Base-by-base conservation (phyloP, 2,113 vertebrate genomes). In the Petromus typicus region DNA sequence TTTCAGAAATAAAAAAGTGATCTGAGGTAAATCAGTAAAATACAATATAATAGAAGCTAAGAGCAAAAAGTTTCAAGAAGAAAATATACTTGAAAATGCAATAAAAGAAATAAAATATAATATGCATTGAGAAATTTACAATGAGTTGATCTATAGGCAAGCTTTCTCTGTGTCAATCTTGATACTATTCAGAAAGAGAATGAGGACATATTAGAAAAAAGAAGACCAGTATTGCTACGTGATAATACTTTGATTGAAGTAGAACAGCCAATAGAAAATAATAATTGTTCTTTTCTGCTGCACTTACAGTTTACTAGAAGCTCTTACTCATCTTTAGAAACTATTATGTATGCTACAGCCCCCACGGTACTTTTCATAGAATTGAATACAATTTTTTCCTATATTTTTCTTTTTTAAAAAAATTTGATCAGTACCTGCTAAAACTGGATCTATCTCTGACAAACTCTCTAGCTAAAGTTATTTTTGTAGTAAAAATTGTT, bases 11-110 rank as follows among this genome's bases (percentile, higher is more conserved):
- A 59, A 83, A 91, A 37, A 89, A 20, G 4, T 56, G 20, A 48
- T 79, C 61, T 89, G 5, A 85, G 76, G 18, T 80, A 87, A 95
- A 88, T 90, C 34, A 76, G 18, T 80, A 92, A 92, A 78, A 61
- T 13, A 45, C 40, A 37, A 32, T 79, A 27, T 61, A 32, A 73
- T 37, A 79, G 43, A 51, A 80, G 9, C 1, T 14, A 45, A 89
- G 5, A 25, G 3, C 2, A 57, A 12, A 87, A 56, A 95, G 43
- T 34, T 69, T 51, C 54, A 59, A 90, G 76, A 71, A 86, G 3
- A 90, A 88, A 95, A 63, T 69, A 16, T 12, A 75, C 63, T 80
- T 91, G 73, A 73, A 5, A 79, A 69, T 78, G 4, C 20, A 82
- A 3, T 51, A 25, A 48, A 67, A 92, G 4, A 89, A 90, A 3